These are phyloP conservation scores for Haplochromis vanheusdeni DNA, from an alignment of 2,113 vertebrate species.

Conservation along the genomic window DNA sequence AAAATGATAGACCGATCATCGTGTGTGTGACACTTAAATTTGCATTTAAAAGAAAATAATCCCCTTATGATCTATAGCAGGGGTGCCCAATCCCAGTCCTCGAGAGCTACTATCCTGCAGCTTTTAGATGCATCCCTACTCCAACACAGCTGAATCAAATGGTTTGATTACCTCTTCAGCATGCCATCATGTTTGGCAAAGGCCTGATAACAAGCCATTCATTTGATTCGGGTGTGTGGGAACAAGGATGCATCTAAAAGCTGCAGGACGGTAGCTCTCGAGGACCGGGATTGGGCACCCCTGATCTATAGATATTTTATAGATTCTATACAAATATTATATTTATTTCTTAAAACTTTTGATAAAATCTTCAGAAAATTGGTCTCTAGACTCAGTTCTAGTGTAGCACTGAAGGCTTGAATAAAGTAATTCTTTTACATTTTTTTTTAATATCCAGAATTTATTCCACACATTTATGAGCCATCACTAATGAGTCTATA, in stretches of 20 bases:
- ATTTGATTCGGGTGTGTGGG: no score
- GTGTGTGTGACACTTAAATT: not conserved
- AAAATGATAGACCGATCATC: not conserved
- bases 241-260: no score
- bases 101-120: no score
- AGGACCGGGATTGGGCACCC: no score
- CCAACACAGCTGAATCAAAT: no score
- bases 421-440: not conserved
- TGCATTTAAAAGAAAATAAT: not conserved
- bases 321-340: not conserved
- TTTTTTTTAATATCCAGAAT: not conserved
- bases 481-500: slow-evolving; percentile 34
- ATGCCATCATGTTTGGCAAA: no score
- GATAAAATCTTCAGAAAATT: not conserved
- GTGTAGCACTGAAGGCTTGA: not conserved
- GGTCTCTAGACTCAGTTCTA: not conserved
- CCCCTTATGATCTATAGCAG: no score
- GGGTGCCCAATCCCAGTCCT: no score
- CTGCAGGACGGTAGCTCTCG: no score
- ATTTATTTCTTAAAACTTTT: not conserved
- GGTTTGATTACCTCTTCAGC: no score
- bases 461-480: slow-evolving; percentile 30
- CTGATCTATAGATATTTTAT: not conserved
- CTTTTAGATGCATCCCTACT: no score
- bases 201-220: no score